Percentiles rank a stretch among this genome's conserved stretches.
Conservation (phyloP, 1,140 invertebrate species). For the Ceratina calcarata region DNA sequence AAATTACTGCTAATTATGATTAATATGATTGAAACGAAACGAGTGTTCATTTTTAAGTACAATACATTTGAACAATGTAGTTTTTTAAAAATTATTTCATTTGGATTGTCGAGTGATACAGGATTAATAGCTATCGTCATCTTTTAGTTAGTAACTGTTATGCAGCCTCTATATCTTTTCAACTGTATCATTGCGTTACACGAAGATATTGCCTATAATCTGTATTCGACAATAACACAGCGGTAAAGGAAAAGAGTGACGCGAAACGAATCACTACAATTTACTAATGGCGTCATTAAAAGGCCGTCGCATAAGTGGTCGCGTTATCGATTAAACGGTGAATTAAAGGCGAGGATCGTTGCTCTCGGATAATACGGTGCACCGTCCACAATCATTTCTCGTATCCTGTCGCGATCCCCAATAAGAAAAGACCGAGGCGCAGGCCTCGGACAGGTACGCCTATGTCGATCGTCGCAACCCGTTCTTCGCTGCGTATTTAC, state of each 20-base stretch:
- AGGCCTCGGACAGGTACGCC: neutral
- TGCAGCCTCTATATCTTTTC: too few relatives aligned
- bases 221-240: neutral
- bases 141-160: too few relatives aligned
- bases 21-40: too few relatives aligned
- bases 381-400: slow-evolving; percentile 21
- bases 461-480: slow-evolving; percentile 31
- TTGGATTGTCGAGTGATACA: too few relatives aligned
- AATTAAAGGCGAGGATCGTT: slow-evolving; percentile 17
- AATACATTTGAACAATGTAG: too few relatives aligned
- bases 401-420: slow-evolving; percentile 2
- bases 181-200: too few relatives aligned
- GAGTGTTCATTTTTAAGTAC: too few relatives aligned
- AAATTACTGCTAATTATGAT: too few relatives aligned
- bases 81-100: too few relatives aligned
- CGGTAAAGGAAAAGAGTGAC: neutral
- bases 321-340: slow-evolving; percentile 31
- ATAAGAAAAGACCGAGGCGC: slow-evolving; percentile 6
- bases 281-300: slow-evolving; percentile 35
- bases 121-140: too few relatives aligned
- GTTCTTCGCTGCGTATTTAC: slow-evolving; percentile 22
- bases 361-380: neutral
- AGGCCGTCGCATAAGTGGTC: neutral
- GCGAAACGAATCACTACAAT: neutral
- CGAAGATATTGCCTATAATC: neutral